A percentile compares a stretch with the other conserved stretches of the same genome.
Evolutionary conservation across 2,797 vertebrate genomes (phyloP).

Genomic region (Simalia tracyae): DNA sequence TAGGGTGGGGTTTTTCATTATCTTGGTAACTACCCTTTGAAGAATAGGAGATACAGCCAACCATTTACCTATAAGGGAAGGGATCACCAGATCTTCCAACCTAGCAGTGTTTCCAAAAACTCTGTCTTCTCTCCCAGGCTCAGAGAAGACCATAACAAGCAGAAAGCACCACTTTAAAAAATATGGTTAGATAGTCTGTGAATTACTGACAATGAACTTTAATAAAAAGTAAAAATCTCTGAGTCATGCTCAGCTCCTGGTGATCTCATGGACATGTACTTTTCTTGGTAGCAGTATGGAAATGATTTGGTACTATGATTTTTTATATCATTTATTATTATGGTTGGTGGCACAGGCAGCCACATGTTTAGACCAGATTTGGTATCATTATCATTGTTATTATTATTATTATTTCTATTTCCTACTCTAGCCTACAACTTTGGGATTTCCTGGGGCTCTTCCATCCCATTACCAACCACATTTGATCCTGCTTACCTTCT

Average conservation of each 20-base stretch:
- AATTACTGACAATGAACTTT: not conserved
- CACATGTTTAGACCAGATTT: not conserved
- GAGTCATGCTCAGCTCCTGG: not conserved
- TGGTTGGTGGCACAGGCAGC: not conserved
- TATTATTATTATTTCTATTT: not conserved
- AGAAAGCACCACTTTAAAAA: not conserved
- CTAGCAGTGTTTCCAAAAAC: not conserved
- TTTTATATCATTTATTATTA: not conserved
- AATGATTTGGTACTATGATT: not conserved
- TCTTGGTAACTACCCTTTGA: not conserved
- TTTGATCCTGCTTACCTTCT: not conserved
- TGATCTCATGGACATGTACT: not conserved
- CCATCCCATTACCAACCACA: not conserved
- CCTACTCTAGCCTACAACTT: not conserved
- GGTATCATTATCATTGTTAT: too few relatives aligned
- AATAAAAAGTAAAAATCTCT: not conserved
- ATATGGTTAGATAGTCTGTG: not conserved
- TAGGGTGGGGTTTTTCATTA: not conserved
- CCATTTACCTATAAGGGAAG: not conserved
- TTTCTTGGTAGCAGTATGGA: not conserved
- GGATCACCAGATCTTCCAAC: not conserved
- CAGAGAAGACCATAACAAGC: not conserved
- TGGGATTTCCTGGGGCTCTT: not conserved
- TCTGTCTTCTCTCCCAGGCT: not conserved
- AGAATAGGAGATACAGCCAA: not conserved